These are phyloP conservation scores for Calameuta filiformis DNA, from an alignment of 2,888 invertebrate species.

Conservation along the genomic window DNA sequence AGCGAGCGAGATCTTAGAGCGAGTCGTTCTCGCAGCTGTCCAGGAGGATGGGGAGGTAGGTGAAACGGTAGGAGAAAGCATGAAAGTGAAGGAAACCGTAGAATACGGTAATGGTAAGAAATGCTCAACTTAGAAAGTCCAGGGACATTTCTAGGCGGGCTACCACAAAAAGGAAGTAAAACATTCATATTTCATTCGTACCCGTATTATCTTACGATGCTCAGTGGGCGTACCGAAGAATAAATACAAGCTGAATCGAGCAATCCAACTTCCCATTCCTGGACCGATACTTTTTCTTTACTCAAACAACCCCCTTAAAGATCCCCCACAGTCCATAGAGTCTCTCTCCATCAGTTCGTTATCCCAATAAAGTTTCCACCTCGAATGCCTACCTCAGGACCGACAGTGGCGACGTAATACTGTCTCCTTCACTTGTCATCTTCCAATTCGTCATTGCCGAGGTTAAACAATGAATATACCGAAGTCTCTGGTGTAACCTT, in stretches of 20 bases:
- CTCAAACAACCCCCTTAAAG: neutral
- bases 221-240: conserved; percentile 23
- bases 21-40: neutral
- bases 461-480: neutral
- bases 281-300: neutral
- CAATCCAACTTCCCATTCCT: conserved; percentile 28
- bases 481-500: neutral
- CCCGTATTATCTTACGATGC: conserved; percentile 32
- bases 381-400: neutral
- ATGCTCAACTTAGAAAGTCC: neutral
- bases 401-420: neutral
- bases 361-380: neutral
- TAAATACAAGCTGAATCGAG: conserved; percentile 39
- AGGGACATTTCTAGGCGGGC: neutral
- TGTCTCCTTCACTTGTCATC: neutral
- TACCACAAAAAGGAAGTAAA: conserved; percentile 17
- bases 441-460: neutral
- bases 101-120: neutral
- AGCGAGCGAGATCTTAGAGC: neutral
- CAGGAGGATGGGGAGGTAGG: neutral
- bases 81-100: neutral
- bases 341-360: neutral
- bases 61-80: neutral
- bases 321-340: neutral
- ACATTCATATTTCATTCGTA: conserved; percentile 34